Evolutionary conservation across 2,888 invertebrate species (phyloP), one percentile per base, ranked within the genome.

Genomic region (Drosophila rubida): DNA sequence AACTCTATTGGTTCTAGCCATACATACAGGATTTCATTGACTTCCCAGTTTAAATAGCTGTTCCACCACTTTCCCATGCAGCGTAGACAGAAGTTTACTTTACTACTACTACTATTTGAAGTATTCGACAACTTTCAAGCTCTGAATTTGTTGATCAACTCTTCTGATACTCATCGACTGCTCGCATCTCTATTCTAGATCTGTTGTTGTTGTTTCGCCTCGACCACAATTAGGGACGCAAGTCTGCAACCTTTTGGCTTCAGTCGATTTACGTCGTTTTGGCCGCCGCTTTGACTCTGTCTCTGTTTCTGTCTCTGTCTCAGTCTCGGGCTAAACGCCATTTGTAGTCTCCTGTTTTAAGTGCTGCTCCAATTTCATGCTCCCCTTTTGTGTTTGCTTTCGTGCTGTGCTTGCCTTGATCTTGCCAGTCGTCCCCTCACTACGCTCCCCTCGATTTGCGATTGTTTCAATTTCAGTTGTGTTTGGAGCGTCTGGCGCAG

Each of bases 321-420:
- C 4, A 4, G 11, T 6, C 25, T 4, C 11, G 4, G 1, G 25
- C 19, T 30, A 11, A 39, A 50, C 14, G 25, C 11, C 22, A 45
- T 32, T 60, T 14, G 32, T n/a, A n/a, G 48, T 61, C 37, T 55
- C 55, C 39, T 45, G 19, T 41, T 44, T 51, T 30, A 14, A 41
- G 19, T 22, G 50, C 22, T 68, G 66, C 66, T 54, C 54, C 53
- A 54, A 22, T 66, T 66, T 39, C 53, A 22, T 13, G 37, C 50
- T 50, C 55, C 16, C 27, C 7, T 32, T 50, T 39, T 11, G 9
- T 30, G 3, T 30, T 32, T 32, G n/a, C 4, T 11, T 32, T 27
- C 0, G 1, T 35, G 4, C 23, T 14, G 25, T 7, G 4, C n/a
- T 9, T 14, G 23, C 35, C 22, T 22, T 22, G n/a, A 46, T 14